Evolutionary conservation across 2,113 vertebrate genomes (phyloP).

Genomic region (Irena cyanogastra): DNA sequence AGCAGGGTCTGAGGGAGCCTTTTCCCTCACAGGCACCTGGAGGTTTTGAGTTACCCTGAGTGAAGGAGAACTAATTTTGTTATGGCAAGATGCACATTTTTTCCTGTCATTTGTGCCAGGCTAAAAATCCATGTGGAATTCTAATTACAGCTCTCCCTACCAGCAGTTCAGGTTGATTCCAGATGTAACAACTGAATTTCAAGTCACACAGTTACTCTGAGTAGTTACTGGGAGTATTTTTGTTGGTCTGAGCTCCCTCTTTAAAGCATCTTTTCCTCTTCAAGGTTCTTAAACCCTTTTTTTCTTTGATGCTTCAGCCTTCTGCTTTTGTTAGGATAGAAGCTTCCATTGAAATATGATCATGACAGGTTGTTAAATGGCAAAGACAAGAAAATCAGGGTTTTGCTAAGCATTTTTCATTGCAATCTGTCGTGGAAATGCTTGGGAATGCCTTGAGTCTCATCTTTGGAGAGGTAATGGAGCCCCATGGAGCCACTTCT

Average conservation of each 20-base stretch:
- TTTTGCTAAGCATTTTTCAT: not conserved
- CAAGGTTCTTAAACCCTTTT: not conserved
- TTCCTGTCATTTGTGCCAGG: not conserved
- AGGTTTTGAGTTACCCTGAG: not conserved
- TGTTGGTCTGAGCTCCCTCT: not conserved
- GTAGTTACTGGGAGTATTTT: not conserved
- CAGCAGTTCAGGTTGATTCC: not conserved
- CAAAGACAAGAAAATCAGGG: not conserved
- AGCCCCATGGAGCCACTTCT: not conserved
- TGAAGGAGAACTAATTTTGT: not conserved
- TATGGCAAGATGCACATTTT: not conserved
- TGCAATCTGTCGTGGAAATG: not conserved
- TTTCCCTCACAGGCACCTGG: not conserved
- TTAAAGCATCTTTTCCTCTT: not conserved
- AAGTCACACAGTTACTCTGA: not conserved
- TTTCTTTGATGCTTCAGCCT: not conserved
- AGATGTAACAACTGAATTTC: not conserved
- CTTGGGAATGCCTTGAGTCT: not conserved
- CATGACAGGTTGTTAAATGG: not conserved
- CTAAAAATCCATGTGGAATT: not conserved
- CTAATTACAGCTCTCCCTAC: not conserved
- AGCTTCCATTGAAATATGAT: not conserved
- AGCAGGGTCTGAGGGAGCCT: not conserved
- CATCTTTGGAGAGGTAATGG: not conserved
- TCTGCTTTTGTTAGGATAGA: not conserved